Conservation (phyloP, 2,797 vertebrate genomes). For the Esox lucius region DNA sequence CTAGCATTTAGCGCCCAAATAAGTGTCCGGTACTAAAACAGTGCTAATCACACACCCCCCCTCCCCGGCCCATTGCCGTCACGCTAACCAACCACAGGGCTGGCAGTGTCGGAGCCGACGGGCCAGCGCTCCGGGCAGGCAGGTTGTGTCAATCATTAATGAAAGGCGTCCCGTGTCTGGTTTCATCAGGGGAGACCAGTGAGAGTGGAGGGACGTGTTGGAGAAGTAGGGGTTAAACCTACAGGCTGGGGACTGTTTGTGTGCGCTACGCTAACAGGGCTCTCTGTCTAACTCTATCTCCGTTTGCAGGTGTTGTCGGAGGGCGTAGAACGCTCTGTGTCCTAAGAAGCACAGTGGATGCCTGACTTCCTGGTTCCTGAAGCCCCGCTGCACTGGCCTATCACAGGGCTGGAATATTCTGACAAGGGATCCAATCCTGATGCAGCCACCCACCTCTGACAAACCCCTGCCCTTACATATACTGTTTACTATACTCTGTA, state of each 20-base stretch:
- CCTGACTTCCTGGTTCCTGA: background rate
- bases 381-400: background rate
- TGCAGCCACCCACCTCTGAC: background rate
- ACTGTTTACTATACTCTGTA: too few species aligned
- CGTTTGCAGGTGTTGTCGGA: slow-evolving; percentile 9
- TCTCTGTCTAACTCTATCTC: slow-evolving; percentile 39
- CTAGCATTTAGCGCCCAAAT: slow-evolving; percentile 30
- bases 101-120: slow-evolving; percentile 12
- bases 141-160: slow-evolving; percentile 76
- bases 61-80: background rate
- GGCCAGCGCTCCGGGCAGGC: slow-evolving; percentile 22
- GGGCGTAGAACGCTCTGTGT: background rate
- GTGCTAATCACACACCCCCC: slow-evolving; percentile 3
- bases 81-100: background rate
- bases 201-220: slow-evolving; percentile 40
- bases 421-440: background rate
- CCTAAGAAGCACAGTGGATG: slow-evolving; percentile 1
- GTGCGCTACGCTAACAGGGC: slow-evolving; percentile 60
- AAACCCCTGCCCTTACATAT: background rate
- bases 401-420: background rate
- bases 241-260: slow-evolving; percentile 55
- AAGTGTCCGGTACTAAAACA: background rate
- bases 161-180: slow-evolving; percentile 70
- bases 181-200: slow-evolving; percentile 63
- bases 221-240: slow-evolving; percentile 61